Evolutionary conservation across 2,113 vertebrate species (phyloP), one percentile per base, ranked within the genome.

Genomic region (Oxygymnocypris stewartii): DNA sequence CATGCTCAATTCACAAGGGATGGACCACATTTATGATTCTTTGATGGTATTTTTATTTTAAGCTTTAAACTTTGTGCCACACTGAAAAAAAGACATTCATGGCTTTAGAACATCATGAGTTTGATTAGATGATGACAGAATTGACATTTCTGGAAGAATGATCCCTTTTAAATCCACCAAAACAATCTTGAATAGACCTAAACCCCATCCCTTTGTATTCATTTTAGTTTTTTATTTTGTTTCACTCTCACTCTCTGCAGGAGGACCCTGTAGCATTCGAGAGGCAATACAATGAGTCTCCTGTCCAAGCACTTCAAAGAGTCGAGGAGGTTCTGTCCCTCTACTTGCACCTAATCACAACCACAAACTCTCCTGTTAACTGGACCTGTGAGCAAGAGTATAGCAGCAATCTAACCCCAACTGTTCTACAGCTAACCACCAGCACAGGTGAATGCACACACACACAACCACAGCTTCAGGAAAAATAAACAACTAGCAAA

Each of bases 361-460:
- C 71, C 14, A 92, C 86, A 0, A 87, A 92, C 5, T 75, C 86
- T 8, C 84, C 92, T 2, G 75, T 95, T 4, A 90, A 95, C 92
- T 95, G 95, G 95, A 92, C 65, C 69, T 95, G 95, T 44, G 92
- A 93, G 77, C 81, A 90, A 0, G 94, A 95, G 88, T 95, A 94
- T 90, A 93, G 82, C 63, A 10, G 42, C 57, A 90, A 91, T 51
- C 59, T 54, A 44, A 89, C 84, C 35, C 40, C 65, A 20, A 37
- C 90, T 1, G 73, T 85, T 40, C 92, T 92, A 82, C 90, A 91
- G 83, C 51, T 79, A 8, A 85, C 86, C n/a, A 88, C 87, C 82
- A 92, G 89, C 69, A 65, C 69, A 88, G 83, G 69, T 84, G 84
- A 63, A 51, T 86, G 35, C 42, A 59, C 20, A 61, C 18, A 35